A percentile compares a stretch with the other conserved stretches of the same genome.
phyloP scores from a whole-genome alignment of 2,888 invertebrate species.

The Tricholauxania praeusta region DNA sequence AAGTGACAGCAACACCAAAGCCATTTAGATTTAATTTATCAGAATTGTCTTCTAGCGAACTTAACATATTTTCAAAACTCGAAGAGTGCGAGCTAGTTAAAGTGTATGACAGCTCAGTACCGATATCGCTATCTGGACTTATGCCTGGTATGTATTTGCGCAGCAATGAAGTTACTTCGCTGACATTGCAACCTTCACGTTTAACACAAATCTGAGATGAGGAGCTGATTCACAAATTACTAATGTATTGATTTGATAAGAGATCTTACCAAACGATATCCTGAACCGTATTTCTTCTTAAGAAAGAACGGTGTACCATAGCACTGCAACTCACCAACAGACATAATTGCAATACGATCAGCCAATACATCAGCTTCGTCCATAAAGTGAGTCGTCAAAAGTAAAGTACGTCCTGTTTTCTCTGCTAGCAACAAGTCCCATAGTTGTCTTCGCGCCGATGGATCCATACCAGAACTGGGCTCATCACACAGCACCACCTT shows the following conservation, averaged over 20 bases:
- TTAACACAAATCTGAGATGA: slow-evolving; percentile 64
- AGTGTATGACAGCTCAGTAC: slow-evolving; percentile 78
- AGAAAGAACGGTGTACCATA: slow-evolving; percentile 82
- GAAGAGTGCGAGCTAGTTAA: slow-evolving; percentile 73
- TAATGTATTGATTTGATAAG: not conserved
- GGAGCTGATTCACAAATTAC: not conserved
- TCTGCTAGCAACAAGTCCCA: slow-evolving; percentile 83
- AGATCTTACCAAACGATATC: slow-evolving; percentile 76
- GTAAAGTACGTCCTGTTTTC: slow-evolving; percentile 78
- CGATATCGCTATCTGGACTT: slow-evolving; percentile 75
- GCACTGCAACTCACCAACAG: slow-evolving; percentile 80
- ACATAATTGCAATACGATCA: slow-evolving; percentile 87
- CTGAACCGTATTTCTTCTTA: slow-evolving; percentile 84
- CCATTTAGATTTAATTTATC: slow-evolving; percentile 74
- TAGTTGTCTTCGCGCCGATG: slow-evolving; percentile 80
- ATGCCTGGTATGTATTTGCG: slow-evolving; percentile 74
- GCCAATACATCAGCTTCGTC: slow-evolving; percentile 89
- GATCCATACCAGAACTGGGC: slow-evolving; percentile 87
- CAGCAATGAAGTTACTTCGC: slow-evolving; percentile 71
- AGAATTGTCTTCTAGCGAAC: slow-evolving; percentile 73
- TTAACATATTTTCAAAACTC: slow-evolving; percentile 75
- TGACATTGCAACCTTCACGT: slow-evolving; percentile 67
- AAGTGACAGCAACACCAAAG: slow-evolving; percentile 84
- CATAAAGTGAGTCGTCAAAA: slow-evolving; percentile 88
- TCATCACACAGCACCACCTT: slow-evolving; percentile 78